These are phyloP conservation scores for Eristalis tenax DNA, from an alignment of 2,888 invertebrate genomes.

Conservation along the genomic window DNA sequence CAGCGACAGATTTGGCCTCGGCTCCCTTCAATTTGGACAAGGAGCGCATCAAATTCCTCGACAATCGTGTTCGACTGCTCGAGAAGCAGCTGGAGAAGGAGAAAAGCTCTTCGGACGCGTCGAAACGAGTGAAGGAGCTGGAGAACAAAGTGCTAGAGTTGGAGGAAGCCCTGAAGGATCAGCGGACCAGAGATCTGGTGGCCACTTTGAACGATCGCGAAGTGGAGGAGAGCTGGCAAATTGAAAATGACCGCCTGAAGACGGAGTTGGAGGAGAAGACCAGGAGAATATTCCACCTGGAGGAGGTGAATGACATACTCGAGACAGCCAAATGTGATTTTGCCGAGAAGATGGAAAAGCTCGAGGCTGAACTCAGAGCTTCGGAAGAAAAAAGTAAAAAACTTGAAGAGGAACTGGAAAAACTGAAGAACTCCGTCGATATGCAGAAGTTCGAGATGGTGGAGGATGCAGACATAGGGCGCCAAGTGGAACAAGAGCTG, in stretches of 20 bases:
- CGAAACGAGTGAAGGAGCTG: conserved; percentile 73
- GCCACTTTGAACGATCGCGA: conserved; percentile 84
- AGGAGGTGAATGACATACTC: conserved; percentile 83
- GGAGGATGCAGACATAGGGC: conserved; percentile 37
- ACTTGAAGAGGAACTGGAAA: conserved; percentile 81
- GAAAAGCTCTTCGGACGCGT: conserved; percentile 65
- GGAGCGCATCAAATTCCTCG: conserved; percentile 78
- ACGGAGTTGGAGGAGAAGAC: conserved; percentile 83
- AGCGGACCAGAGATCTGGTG: conserved; percentile 80
- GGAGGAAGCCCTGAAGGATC: conserved; percentile 92
- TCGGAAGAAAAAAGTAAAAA: conserved; percentile 84
- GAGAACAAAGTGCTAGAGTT: conserved; percentile 86
- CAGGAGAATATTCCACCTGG: conserved; percentile 82
- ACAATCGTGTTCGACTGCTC: conserved; percentile 78
- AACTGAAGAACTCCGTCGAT: conserved; percentile 77
- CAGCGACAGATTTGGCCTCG: conserved; percentile 78
- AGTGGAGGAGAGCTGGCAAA: conserved; percentile 87
- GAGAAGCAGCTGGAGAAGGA: conserved; percentile 79
- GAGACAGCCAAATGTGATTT: conserved; percentile 80
- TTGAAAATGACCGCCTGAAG: conserved; percentile 84
- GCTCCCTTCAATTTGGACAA: conserved; percentile 76
- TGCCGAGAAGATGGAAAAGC: conserved; percentile 79
- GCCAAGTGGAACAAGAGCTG: conserved; percentile 70
- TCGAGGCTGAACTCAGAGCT: conserved; percentile 82
- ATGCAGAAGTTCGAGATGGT: conserved; percentile 46